Percentiles rank a stretch among this genome's conserved stretches.
phyloP scores from a whole-genome alignment of 2,113 vertebrate genomes.

The Festucalex cinctus region DNA sequence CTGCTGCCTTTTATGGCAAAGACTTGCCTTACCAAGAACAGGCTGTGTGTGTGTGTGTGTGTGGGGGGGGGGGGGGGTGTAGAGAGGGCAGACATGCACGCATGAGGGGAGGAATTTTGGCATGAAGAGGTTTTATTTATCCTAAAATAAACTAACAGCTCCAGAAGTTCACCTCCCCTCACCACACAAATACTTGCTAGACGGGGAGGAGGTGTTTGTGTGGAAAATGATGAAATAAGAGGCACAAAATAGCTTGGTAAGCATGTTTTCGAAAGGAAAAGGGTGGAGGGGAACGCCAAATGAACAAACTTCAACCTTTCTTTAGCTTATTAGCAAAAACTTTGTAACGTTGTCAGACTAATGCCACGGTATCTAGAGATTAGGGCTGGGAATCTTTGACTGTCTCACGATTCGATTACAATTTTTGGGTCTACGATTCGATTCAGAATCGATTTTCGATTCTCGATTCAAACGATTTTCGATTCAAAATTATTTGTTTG shows the following conservation, averaged over 20 bases:
- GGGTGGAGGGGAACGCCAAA: neutral
- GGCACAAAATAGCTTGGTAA: conserved; percentile 55
- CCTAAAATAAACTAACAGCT: conserved; percentile 58
- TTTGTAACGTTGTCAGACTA: conserved; percentile 37
- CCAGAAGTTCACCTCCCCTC: conserved; percentile 48
- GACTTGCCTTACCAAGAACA: conserved; percentile 52
- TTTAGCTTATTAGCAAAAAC: conserved; percentile 5
- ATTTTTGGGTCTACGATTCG: too few species aligned
- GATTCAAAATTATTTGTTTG: too few species aligned
- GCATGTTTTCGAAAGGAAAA: conserved; percentile 47
- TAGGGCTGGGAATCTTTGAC: too few species aligned
- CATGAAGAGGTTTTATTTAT: conserved; percentile 56
- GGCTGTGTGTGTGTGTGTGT: conserved; percentile 20
- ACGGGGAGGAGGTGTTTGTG: conserved; percentile 34
- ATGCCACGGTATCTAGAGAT: conserved; percentile 24
- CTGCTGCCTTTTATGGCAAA: conserved; percentile 70
- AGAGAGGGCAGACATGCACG: conserved; percentile 23
- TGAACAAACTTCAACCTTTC: conserved; percentile 33
- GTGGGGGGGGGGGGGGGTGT: too few species aligned
- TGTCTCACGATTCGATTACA: too few species aligned
- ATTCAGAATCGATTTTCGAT: too few species aligned
- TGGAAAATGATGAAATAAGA: conserved; percentile 56
- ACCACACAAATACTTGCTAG: conserved; percentile 41
- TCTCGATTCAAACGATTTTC: too few species aligned
- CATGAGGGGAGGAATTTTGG: conserved; percentile 49